These are phyloP conservation scores for Listronotus bonariensis DNA, from an alignment of 1,140 invertebrate species.

Conservation along the genomic window DNA sequence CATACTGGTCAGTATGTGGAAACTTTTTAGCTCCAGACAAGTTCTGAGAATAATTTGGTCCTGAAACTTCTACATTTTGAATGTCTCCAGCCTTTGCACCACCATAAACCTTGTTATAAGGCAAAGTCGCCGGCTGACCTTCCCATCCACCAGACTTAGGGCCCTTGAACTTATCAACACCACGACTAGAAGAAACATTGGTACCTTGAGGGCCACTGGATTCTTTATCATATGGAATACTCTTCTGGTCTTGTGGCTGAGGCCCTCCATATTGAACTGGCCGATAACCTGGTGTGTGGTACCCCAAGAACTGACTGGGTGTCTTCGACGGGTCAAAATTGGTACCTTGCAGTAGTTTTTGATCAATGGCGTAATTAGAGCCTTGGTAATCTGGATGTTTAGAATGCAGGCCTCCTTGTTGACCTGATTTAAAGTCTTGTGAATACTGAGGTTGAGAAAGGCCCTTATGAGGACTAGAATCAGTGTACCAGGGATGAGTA, in stretches of 20 bases:
- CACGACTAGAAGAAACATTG: background rate
- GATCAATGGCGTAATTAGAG: slow-evolving; percentile 20
- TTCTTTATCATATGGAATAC: background rate
- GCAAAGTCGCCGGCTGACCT: background rate
- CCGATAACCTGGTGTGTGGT: slow-evolving; percentile 2
- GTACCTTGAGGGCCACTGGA: background rate
- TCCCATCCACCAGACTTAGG: background rate
- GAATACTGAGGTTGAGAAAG: slow-evolving; percentile 9
- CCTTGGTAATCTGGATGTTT: background rate
- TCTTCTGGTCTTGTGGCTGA: background rate
- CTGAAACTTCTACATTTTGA: too few relatives aligned
- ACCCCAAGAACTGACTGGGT: slow-evolving; percentile 30
- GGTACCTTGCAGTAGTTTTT: slow-evolving; percentile 30
- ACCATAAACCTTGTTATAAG: too few relatives aligned
- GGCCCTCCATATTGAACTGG: background rate
- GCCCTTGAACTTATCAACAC: background rate
- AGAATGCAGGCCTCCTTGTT: background rate
- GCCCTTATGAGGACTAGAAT: slow-evolving; percentile 5
- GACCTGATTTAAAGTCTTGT: background rate
- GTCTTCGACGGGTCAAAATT: slow-evolving; percentile 35
- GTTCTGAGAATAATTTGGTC: background rate
- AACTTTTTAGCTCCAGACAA: background rate
- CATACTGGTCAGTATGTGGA: slow-evolving; percentile 1
- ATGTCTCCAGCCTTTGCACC: too few relatives aligned
- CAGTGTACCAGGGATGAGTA: slow-evolving; percentile 20